Evolutionary conservation across 2,888 invertebrate species (phyloP), one percentile per base, ranked within the genome.

Genomic region (Drosophila mimica): DNA sequence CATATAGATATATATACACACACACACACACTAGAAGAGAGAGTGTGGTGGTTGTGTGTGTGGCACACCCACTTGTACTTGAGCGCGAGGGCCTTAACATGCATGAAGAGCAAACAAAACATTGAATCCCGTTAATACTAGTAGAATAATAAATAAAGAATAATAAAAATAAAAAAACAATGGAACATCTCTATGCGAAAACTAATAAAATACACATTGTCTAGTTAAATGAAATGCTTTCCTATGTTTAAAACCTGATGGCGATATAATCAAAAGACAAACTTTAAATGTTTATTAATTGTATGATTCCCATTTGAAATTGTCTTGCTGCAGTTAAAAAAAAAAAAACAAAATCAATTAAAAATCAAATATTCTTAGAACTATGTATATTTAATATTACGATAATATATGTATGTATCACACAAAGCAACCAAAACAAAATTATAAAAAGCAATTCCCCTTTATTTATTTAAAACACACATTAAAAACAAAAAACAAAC

Each of bases 191-290:
- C 53, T 53, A 70, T 76, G 82, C 75, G 46, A 72, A 31, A 40
- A 72, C 68, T 74, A 85, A 54, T 38, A 30, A n/a, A 34, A 76
- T 69, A 63, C 63, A 80, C 76, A 72, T 75, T 65, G 51, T 66
- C 68, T 85, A 89, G 90, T 78, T 79, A 85, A 85, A 85, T 88
- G 54, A 69, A 81, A 83, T 78, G 90, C 90, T 85, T 88, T 85
- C 90, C 90, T 85, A 85, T 88, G 90, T 89, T 77, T 31, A 59
- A 80, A 71, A 84, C 65, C 67, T 68, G 88, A 85, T 77, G 89
- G 90, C 90, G 87, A 81, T 86, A 88, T 85, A 86, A 90, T 86
- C 90, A 86, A 86, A 86, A 86, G 76, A 70, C 69, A 80, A 82
- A 71, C 36, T 53, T 53, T 49, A 53, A 71, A 74, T 74, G 68